phyloP scores from a whole-genome alignment of 1,140 invertebrate species.

The Drosophila burlai region DNA sequence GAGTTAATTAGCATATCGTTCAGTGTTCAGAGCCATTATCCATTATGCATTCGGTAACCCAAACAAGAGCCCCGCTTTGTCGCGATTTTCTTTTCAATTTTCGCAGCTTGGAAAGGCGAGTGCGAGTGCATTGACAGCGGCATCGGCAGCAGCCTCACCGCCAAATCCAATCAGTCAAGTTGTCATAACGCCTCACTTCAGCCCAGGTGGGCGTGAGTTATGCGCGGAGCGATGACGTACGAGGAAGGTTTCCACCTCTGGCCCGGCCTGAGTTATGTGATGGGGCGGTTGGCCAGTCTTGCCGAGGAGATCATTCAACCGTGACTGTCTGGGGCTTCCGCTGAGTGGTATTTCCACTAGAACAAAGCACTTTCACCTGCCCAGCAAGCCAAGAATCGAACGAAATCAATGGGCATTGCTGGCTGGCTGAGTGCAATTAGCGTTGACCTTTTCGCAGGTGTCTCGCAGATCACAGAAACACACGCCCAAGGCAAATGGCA shows the following conservation, averaged over 20 bases:
- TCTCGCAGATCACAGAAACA: constrained; percentile 4
- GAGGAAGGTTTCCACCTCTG: constrained; percentile 44
- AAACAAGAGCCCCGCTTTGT: constrained; percentile 16
- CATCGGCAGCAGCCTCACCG: constrained; percentile 23
- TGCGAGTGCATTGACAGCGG: constrained; percentile 52
- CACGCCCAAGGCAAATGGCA: constrained; percentile 64
- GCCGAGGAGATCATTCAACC: constrained; percentile 56
- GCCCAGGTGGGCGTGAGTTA: constrained; percentile 47
- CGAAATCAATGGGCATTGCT: constrained; percentile 33
- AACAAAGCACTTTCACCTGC: constrained; percentile 64
- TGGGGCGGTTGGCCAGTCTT: neutral
- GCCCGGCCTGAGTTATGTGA: constrained; percentile 39
- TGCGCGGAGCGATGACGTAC: constrained; percentile 42
- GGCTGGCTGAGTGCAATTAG: constrained; percentile 43
- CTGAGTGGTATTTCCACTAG: constrained; percentile 29
- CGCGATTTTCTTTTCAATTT: constrained; percentile 52
- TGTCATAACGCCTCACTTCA: constrained; percentile 50
- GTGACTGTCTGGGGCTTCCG: constrained; percentile 34
- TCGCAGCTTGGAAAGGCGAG: constrained; percentile 7
- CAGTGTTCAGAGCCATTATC: constrained; percentile 20
- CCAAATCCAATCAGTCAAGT: constrained; percentile 64
- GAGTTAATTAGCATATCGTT: constrained; percentile 73
- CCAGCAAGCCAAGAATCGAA: constrained; percentile 39
- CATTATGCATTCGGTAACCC: constrained; percentile 48
- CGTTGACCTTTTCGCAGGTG: constrained; percentile 74